These are phyloP conservation scores for Paradoxurus hermaphroditus DNA, from an alignment of 2,113 vertebrate genomes.

Conservation along the genomic window DNA sequence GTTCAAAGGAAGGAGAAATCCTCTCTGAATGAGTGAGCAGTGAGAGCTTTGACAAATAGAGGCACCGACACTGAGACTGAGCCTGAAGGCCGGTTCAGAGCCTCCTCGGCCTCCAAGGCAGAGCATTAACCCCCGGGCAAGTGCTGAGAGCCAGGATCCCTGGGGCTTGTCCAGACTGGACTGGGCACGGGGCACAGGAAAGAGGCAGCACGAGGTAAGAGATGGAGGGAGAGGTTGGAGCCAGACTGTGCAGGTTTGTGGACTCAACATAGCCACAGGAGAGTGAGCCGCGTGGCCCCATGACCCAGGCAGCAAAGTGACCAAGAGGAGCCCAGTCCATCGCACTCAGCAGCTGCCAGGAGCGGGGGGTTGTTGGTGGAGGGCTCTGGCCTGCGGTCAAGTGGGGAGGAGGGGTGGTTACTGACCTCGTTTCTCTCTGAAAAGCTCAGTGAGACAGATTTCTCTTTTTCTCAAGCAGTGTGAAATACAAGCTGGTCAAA, in stretches of 20 bases:
- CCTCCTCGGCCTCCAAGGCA: background rate
- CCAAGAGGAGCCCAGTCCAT: accelerated
- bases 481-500: background rate
- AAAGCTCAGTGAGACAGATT: background rate
- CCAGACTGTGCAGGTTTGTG: accelerated
- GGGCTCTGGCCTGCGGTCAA: background rate
- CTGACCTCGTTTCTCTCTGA: background rate
- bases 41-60: background rate
- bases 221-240: background rate
- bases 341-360: accelerated
- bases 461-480: background rate
- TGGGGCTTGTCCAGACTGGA: background rate
- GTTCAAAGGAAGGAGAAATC: background rate
- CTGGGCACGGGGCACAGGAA: accelerated
- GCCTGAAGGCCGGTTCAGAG: background rate
- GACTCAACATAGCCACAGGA: accelerated
- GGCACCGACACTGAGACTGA: accelerated
- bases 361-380: background rate
- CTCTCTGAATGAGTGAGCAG: background rate
- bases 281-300: accelerated
- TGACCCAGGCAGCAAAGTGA: background rate
- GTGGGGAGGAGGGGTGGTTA: background rate
- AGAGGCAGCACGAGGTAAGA: accelerated
- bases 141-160: background rate
- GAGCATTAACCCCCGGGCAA: background rate